Evolutionary conservation across 2,113 vertebrate species (phyloP), one percentile per base, ranked within the genome.

Genomic region (Calypte anna): DNA sequence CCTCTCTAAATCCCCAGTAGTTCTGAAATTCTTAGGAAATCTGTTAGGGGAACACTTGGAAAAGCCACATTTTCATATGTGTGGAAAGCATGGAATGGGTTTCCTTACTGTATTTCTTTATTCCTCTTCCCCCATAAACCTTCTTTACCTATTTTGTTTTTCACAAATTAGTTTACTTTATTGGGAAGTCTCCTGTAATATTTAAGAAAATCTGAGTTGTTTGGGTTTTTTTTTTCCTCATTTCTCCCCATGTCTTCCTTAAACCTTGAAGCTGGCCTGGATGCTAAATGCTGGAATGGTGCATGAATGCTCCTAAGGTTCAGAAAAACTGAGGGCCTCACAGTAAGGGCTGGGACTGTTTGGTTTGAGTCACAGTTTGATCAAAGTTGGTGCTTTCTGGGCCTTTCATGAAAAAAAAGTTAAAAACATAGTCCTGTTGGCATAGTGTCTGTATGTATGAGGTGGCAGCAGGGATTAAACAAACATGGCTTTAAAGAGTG

Each of bases 381-480:
- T 83, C 67, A 46, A 82, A 43, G 58, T 74, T 57, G 62, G 66
- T 89, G 58, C 73, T 91, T 85, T 94, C 76, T 81, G 57, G 78
- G 69, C 50, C 36, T 89, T 82, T 70, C 57, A 25, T 62, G 54
- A 77, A 88, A 84, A 91, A 81, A 57, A 40, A 40, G 86, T 82
- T 54, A 84, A 69, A 83, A 76, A 2, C 58, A 4, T 38, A 40
- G 57, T 58, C 1, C 62, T 85, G n/a, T 73, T 91, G 86, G 84
- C 89, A 75, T 46, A 0, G 0, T 54, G 89, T 94, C 82, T 10
- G 18, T 91, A 54, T 91, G 51, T 88, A 54, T 68, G 83, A 89
- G 70, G 83, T 92, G 76, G 68, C 74, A 95, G 91, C 86, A 89
- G 83, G 25, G 77, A 78, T 94, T 97, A 82, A 93, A 93, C 77